phyloP scores from a whole-genome alignment of 2,888 invertebrate genomes.

The Panzeria rudis region DNA sequence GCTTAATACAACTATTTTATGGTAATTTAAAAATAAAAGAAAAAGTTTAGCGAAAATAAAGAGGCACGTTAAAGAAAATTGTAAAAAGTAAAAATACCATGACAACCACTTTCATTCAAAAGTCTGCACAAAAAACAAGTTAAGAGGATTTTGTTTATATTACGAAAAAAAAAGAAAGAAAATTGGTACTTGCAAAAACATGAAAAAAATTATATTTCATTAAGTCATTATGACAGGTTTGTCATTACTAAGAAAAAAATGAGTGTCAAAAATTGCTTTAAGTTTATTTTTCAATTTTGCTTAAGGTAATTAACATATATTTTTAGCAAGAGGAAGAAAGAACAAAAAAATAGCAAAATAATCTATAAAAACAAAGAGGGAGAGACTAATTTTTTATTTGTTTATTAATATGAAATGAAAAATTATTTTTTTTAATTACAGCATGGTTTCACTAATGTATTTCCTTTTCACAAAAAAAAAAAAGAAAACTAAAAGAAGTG shows the following conservation, averaged over 20 bases:
- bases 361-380: not conserved
- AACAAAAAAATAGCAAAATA: not conserved
- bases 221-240: constrained; percentile 60
- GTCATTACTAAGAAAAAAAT: not conserved
- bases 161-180: constrained; percentile 10
- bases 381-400: constrained; percentile 10
- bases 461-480: constrained; percentile 12
- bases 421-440: constrained; percentile 19
- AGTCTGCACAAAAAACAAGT: constrained; percentile 24
- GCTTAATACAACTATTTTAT: not conserved
- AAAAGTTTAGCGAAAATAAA: constrained; percentile 6
- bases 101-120: constrained; percentile 49
- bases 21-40: not conserved
- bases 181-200: constrained; percentile 5
- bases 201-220: constrained; percentile 28
- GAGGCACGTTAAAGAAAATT: not conserved
- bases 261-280: constrained; percentile 36
- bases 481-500: not conserved
- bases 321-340: constrained; percentile 1
- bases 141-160: constrained; percentile 47
- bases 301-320: constrained; percentile 33
- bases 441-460: not conserved
- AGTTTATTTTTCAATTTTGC: constrained; percentile 50
- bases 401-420: constrained; percentile 26
- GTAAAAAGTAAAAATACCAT: constrained; percentile 29